Conservation (phyloP, 2,888 invertebrate genomes). For the Drosophila sordidula region DNA sequence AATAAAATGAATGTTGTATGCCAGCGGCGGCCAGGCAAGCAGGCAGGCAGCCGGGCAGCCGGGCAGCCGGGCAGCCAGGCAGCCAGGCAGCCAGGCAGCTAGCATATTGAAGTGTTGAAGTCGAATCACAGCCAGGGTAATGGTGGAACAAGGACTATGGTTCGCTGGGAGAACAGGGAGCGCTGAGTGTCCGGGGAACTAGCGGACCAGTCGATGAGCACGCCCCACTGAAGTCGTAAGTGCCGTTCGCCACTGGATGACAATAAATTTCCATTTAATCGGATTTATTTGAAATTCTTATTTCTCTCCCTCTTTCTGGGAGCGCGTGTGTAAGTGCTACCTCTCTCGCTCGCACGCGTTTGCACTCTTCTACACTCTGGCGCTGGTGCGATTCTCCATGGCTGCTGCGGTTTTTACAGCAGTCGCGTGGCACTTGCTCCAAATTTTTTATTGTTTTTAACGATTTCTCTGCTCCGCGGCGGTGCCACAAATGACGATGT, state of each 20-base stretch:
- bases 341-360: slow-evolving; percentile 22
- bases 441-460: slow-evolving; percentile 60
- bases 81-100: slow-evolving; percentile 47
- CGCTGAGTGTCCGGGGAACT: slow-evolving; percentile 23
- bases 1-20: slow-evolving; percentile 80
- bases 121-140: slow-evolving; percentile 53
- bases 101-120: slow-evolving; percentile 79
- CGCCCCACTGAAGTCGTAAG: slow-evolving; percentile 79
- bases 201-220: slow-evolving; percentile 70
- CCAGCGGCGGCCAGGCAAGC: slow-evolving; percentile 32
- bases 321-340: slow-evolving; percentile 26
- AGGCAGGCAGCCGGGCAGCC: too few relatives aligned
- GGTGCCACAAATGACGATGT: slow-evolving; percentile 57
- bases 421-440: slow-evolving; percentile 65
- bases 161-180: slow-evolving; percentile 12
- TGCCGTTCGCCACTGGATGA: slow-evolving; percentile 81
- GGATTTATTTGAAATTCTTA: slow-evolving; percentile 83
- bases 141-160: slow-evolving; percentile 7
- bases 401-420: slow-evolving; percentile 63
- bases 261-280: slow-evolving; percentile 83
- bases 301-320: slow-evolving; percentile 46
- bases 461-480: not conserved
- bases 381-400: slow-evolving; percentile 31
- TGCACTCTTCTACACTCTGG: slow-evolving; percentile 2
- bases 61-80: too few relatives aligned